Conservation (phyloP, 2,113 vertebrate genomes). For the Prionailurus bengalensis region DNA sequence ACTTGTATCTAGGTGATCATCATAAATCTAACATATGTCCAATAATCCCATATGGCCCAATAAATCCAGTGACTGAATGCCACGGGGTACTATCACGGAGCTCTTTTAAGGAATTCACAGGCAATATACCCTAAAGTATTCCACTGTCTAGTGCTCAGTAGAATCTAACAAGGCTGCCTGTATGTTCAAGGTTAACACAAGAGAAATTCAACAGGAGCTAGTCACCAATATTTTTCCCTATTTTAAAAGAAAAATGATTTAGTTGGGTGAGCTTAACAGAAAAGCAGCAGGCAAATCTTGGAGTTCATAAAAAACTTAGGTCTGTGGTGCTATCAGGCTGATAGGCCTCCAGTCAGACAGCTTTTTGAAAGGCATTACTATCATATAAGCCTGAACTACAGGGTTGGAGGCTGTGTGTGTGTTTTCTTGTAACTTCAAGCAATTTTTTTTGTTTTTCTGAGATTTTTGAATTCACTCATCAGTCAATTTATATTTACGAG, state of each 20-base stretch:
- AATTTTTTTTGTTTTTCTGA: not conserved
- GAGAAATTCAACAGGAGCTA: not conserved
- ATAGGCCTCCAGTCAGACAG: not conserved
- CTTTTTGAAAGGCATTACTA: not conserved
- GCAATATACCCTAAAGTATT: not conserved
- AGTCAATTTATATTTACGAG: not conserved
- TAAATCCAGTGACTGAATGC: conserved; percentile 30
- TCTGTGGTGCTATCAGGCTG: not conserved
- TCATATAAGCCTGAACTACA: not conserved
- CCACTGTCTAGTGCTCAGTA: not conserved
- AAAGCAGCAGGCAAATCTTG: not conserved
- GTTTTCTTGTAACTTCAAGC: not conserved
- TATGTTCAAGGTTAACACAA: not conserved
- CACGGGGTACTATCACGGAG: not conserved
- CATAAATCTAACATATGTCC: conserved; percentile 59
- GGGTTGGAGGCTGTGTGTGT: not conserved
- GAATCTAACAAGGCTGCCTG: not conserved
- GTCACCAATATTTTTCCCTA: not conserved
- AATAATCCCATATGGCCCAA: not conserved
- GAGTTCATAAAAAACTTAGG: not conserved
- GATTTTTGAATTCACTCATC: conserved; percentile 14
- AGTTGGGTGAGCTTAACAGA: conserved; percentile 3
- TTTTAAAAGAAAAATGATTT: conserved; percentile 33
- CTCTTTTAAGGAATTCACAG: conserved; percentile 28
- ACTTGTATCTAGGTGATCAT: not conserved